phyloP scores from a whole-genome alignment of 2,888 invertebrate genomes.

The Dryobota labecula region DNA sequence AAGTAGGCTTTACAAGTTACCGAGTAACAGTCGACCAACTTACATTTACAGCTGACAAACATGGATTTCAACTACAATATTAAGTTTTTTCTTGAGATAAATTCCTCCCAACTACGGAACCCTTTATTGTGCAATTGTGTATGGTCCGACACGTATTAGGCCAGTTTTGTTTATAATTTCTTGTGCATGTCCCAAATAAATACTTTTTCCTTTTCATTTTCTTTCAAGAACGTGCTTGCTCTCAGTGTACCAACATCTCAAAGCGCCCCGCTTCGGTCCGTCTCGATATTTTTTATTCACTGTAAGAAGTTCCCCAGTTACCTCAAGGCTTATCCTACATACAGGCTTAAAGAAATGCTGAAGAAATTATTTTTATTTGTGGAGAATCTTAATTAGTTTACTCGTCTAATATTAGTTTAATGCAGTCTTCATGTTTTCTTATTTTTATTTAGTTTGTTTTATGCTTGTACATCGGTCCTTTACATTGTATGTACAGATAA shows the following conservation, averaged over 20 bases:
- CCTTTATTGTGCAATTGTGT: too few species aligned
- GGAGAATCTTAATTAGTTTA: constrained; percentile 38
- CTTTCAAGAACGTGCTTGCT: not conserved
- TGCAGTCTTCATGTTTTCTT: not conserved
- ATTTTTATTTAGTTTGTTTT: constrained; percentile 1
- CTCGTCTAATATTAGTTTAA: constrained; percentile 6
- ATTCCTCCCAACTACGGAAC: too few species aligned
- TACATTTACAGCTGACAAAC: too few species aligned
- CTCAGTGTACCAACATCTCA: constrained; percentile 30
- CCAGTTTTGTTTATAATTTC: too few species aligned
- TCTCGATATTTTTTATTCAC: constrained; percentile 62
- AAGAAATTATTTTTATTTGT: constrained; percentile 29
- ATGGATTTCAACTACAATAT: too few species aligned
- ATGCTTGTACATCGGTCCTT: not conserved
- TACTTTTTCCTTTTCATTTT: too few species aligned
- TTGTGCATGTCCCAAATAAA: too few species aligned
- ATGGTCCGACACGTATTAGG: too few species aligned
- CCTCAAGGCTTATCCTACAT: constrained; percentile 48
- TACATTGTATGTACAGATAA: not conserved
- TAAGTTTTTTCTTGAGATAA: too few species aligned
- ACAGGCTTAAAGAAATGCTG: constrained; percentile 36
- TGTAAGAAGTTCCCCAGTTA: constrained; percentile 55
- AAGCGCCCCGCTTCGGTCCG: constrained; percentile 38
- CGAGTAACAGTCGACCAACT: too few species aligned
- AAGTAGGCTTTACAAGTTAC: too few species aligned